Conservation (phyloP, 2,888 invertebrate genomes). For the Pyralis farinalis region DNA sequence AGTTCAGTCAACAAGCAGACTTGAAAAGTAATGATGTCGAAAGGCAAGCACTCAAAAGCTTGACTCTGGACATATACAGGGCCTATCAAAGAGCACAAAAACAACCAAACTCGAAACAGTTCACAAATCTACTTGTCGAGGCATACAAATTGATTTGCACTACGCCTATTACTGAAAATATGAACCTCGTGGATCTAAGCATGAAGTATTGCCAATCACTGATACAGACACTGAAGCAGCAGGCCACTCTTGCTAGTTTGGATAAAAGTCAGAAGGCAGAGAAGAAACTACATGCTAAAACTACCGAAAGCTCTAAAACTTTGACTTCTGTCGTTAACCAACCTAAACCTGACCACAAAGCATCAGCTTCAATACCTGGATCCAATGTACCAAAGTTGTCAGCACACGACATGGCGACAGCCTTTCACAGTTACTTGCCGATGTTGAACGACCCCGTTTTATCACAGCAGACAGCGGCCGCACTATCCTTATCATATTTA, state of each 20-base stretch:
- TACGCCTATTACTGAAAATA: constrained; percentile 82
- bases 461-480: constrained; percentile 62
- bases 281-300: constrained; percentile 54
- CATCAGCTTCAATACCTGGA: constrained; percentile 20
- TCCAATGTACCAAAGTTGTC: constrained; percentile 53
- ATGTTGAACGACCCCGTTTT: constrained; percentile 57
- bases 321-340: constrained; percentile 20
- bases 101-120: constrained; percentile 79
- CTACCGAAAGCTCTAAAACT: constrained; percentile 26
- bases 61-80: constrained; percentile 82
- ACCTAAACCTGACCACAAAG: constrained; percentile 41
- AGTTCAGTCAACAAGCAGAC: constrained; percentile 70
- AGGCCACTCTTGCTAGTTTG: constrained; percentile 59
- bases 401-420: constrained; percentile 55
- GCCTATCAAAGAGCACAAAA: constrained; percentile 86
- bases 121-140: constrained; percentile 84
- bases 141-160: constrained; percentile 85
- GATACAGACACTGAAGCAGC: constrained; percentile 79
- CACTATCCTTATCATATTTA: constrained; percentile 54
- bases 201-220: constrained; percentile 86
- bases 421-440: constrained; percentile 63
- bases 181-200: constrained; percentile 84
- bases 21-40: constrained; percentile 68
- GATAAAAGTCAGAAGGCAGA: constrained; percentile 60
- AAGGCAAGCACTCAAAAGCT: constrained; percentile 68